phyloP scores from a whole-genome alignment of 2,113 vertebrate genomes.

The Istiophorus platypterus region DNA sequence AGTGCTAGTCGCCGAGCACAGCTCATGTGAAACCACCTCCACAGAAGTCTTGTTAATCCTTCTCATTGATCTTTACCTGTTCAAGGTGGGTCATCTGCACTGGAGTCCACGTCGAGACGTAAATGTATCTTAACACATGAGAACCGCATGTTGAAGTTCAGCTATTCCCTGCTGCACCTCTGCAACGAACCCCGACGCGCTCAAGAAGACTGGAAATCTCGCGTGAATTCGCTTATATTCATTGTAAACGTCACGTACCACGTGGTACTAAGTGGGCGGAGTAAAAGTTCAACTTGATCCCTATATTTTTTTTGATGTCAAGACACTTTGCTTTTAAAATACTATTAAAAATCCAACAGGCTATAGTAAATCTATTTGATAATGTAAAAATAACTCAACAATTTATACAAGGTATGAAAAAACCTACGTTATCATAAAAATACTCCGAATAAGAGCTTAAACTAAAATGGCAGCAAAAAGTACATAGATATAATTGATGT shows the following conservation, averaged over 20 bases:
- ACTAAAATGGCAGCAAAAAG: too few species aligned
- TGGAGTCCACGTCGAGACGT: fast-evolving
- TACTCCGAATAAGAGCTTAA: too few species aligned
- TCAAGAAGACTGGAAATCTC: slow-evolving; percentile 1
- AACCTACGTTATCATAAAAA: too few species aligned
- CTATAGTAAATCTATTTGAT: too few species aligned
- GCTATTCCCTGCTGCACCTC: too few species aligned
- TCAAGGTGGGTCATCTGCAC: slow-evolving; percentile 28
- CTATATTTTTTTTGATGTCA: neutral
- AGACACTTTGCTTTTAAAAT: too few species aligned
- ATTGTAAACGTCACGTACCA: slow-evolving; percentile 31
- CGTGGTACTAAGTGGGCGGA: slow-evolving; percentile 48
- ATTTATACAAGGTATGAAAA: too few species aligned
- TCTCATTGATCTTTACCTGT: slow-evolving; percentile 11
- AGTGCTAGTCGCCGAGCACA: slow-evolving; percentile 22
- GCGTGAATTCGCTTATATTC: slow-evolving; percentile 25
- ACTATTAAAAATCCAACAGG: neutral
- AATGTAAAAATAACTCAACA: too few species aligned
- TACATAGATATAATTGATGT: too few species aligned
- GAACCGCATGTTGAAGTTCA: neutral
- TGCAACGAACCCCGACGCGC: too few species aligned
- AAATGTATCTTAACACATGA: fast-evolving
- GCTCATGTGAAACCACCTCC: fast-evolving
- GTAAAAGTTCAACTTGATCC: neutral
- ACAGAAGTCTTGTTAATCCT: fast-evolving